These are phyloP conservation scores for Lasaia peninsularis DNA, from an alignment of 1,140 invertebrate species.

Conservation along the genomic window DNA sequence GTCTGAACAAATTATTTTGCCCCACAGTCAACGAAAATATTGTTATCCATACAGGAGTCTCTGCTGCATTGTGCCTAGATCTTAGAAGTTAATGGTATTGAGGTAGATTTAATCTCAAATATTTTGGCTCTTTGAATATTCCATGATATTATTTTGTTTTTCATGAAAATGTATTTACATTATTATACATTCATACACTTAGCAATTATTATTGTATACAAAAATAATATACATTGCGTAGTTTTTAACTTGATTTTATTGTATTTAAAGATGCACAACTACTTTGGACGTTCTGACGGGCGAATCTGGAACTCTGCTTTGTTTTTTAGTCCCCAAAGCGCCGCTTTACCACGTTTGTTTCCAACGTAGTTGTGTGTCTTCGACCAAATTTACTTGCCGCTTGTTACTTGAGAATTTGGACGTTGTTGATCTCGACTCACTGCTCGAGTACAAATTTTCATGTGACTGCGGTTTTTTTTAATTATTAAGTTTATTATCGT, in stretches of 20 bases:
- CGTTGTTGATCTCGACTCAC: slow-evolving; percentile 42
- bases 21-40: slow-evolving; percentile 76
- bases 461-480: slow-evolving; percentile 57
- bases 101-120: slow-evolving; percentile 77
- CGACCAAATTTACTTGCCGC: slow-evolving; percentile 61
- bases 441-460: slow-evolving; percentile 54
- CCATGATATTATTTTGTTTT: slow-evolving; percentile 77
- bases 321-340: not conserved
- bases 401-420: slow-evolving; percentile 59
- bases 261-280: slow-evolving; percentile 71
- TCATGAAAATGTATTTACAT: slow-evolving; percentile 77
- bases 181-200: slow-evolving; percentile 74
- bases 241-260: slow-evolving; percentile 73
- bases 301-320: slow-evolving; percentile 16
- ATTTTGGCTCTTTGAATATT: slow-evolving; percentile 78
- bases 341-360: slow-evolving; percentile 3
- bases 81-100: slow-evolving; percentile 77
- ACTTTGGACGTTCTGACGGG: slow-evolving; percentile 36
- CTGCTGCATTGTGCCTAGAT: slow-evolving; percentile 78
- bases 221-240: slow-evolving; percentile 76
- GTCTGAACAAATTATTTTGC: slow-evolving; percentile 52
- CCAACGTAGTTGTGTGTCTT: slow-evolving; percentile 67
- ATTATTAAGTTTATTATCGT: slow-evolving; percentile 70
- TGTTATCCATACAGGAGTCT: slow-evolving; percentile 77
- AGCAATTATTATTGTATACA: slow-evolving; percentile 77